Evolutionary conservation across 2,888 invertebrate genomes (phyloP), one percentile per base, ranked within the genome.

Genomic region (Nemurella pictetii): DNA sequence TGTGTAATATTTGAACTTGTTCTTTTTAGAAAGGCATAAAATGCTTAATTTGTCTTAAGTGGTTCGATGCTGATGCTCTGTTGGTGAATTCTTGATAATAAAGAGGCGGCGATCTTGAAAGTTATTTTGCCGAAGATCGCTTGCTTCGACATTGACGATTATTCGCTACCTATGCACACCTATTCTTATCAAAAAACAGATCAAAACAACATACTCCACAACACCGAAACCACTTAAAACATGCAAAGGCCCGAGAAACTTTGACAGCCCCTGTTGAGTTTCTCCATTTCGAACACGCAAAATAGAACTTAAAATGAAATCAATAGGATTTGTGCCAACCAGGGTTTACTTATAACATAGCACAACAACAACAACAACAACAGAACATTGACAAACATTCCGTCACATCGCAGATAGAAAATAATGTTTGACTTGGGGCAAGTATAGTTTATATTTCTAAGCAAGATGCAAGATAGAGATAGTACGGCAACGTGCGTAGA

Each of bases 381-480:
- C 55, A 55, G 20, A 12, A 55, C 55, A 55, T 3, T 55, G 3
- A 55, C 55, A 55, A 55, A 55, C 55, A 55, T 55, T 55, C 55
- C 5, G 55, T 55, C 20, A 55, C 55, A 55, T 55, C 55, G 55
- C 55, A 55, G 55, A 55, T 55, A 55, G 9, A 55, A 55, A 55
- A 55, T 55, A 55, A 55, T 55, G 55, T 12, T 35, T 55, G 55
- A 7, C 55, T 55, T 20, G 3, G 55, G 55, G 55, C 55, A 55
- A 55, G 20, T 32, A 32, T 55, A 55, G 55, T 55, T 55, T 2
- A 55, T 55, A 20, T 12, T 26, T 25, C 27, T 75, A 75, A 75
- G 28, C 75, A 75, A 75, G 75, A 75, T 75, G 75, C 75, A 75
- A 27, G 26, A 55, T 55, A 55, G 55, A 55, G 55, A 55, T 20